Evolutionary conservation across 2,113 vertebrate genomes (phyloP).

Genomic region (Rhinolophus ferrumequinum): DNA sequence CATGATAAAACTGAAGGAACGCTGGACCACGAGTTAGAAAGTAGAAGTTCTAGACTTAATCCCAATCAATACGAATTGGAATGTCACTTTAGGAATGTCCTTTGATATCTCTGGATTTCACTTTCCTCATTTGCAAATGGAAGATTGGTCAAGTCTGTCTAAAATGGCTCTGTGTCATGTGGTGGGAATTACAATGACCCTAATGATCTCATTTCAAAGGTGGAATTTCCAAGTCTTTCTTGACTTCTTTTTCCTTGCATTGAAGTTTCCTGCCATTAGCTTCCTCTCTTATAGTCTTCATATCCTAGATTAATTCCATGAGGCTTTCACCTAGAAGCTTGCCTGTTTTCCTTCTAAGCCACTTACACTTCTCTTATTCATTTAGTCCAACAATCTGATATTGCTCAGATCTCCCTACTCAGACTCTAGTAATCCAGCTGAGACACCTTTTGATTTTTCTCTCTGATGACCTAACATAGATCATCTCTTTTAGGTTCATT

Average conservation of each 20-base stretch:
- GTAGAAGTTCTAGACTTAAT: conserved; percentile 1
- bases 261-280: neutral
- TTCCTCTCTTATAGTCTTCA: neutral
- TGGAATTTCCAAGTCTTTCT: conserved; percentile 21
- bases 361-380: neutral
- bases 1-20: conserved; percentile 16
- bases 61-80: neutral
- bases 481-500: neutral
- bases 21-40: neutral
- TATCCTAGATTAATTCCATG: neutral
- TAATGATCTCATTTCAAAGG: neutral
- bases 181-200: neutral
- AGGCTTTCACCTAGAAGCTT: neutral
- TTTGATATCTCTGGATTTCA: neutral
- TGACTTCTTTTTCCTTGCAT: conserved; percentile 32
- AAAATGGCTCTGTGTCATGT: neutral
- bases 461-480: neutral
- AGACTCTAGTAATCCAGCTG: neutral
- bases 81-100: neutral
- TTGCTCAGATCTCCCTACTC: neutral
- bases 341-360: neutral
- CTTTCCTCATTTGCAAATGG: conserved; percentile 5
- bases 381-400: neutral
- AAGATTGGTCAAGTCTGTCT: neutral
- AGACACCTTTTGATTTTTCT: neutral